Conservation (phyloP, 1,140 invertebrate genomes). For the Hycleus cichorii region DNA sequence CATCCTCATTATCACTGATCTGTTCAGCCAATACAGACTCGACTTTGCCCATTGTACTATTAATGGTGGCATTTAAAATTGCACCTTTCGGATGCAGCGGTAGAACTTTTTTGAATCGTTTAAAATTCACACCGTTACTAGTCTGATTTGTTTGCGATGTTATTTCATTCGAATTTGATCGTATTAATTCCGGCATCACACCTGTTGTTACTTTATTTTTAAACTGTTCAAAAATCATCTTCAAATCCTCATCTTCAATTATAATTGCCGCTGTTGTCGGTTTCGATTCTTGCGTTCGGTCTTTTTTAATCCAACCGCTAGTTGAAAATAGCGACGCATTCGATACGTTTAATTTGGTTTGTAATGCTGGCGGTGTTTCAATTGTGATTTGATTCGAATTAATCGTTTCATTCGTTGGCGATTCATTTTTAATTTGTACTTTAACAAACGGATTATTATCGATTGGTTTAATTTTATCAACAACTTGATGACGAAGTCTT, state of each 20-base stretch:
- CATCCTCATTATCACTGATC: neutral
- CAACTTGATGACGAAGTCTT: neutral
- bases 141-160: neutral
- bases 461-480: too few relatives aligned
- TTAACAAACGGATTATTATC: too few relatives aligned
- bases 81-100: neutral
- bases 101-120: constrained; percentile 3
- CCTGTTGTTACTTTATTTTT: constrained; percentile 2
- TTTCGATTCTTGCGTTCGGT: neutral
- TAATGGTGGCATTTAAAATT: neutral
- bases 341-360: too few relatives aligned
- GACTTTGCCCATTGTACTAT: neutral
- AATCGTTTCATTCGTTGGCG: too few relatives aligned
- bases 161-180: neutral
- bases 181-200: neutral
- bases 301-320: neutral
- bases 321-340: neutral
- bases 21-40: neutral
- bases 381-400: neutral
- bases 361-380: neutral
- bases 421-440: too few relatives aligned
- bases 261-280: neutral
- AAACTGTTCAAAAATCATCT: constrained; percentile 1
- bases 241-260: constrained; percentile 1
- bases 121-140: neutral